These are phyloP conservation scores for Laticauda colubrina DNA, from an alignment of 2,113 vertebrate genomes.

Conservation along the genomic window DNA sequence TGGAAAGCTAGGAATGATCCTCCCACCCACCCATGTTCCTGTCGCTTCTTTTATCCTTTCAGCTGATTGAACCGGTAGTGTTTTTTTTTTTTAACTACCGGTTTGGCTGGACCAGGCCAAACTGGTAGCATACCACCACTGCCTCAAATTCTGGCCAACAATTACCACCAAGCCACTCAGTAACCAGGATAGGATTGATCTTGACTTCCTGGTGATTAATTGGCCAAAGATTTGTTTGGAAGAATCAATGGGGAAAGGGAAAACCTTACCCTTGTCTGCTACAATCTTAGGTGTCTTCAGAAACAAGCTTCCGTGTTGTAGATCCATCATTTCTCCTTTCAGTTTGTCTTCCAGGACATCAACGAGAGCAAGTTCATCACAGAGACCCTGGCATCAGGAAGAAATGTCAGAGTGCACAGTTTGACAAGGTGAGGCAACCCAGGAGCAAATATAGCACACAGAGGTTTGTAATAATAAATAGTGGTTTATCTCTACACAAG, in stretches of 20 bases:
- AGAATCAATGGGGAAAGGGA: neutral
- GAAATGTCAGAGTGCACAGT: neutral
- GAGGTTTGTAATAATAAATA: too few species aligned
- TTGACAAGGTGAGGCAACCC: too few species aligned
- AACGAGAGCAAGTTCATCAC: slow-evolving; percentile 92
- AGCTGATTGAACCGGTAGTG: too few species aligned
- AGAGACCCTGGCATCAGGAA: slow-evolving; percentile 73
- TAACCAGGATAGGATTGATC: neutral
- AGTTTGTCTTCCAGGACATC: slow-evolving; percentile 95
- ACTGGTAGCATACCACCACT: too few species aligned
- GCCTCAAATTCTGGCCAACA: neutral
- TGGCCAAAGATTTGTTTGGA: neutral
- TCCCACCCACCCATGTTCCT: too few species aligned
- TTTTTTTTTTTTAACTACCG: too few species aligned
- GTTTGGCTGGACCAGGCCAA: too few species aligned
- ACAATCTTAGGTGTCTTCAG: slow-evolving; percentile 91
- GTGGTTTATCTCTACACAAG: too few species aligned
- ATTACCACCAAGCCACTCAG: neutral
- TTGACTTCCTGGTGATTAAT: neutral
- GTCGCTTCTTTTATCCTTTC: too few species aligned
- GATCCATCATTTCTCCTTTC: slow-evolving; percentile 97
- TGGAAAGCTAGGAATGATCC: too few species aligned
- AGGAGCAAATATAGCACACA: too few species aligned
- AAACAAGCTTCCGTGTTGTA: slow-evolving; percentile 93
- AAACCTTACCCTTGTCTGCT: slow-evolving; percentile 84